Evolutionary conservation across 1,140 invertebrate species (phyloP).

Genomic region (Zaprionus vittiger): DNA sequence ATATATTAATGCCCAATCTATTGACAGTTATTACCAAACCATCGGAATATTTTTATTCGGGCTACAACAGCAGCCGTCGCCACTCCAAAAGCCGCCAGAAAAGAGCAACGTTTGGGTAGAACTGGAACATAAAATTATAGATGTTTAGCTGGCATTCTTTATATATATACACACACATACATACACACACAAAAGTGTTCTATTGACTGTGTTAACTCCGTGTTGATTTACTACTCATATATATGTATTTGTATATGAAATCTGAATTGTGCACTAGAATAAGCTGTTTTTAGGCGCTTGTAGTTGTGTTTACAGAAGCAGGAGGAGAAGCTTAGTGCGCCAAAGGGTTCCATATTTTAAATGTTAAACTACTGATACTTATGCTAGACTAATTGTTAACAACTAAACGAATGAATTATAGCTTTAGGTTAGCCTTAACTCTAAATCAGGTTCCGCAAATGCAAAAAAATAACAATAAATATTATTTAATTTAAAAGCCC

Average conservation of each 20-base stretch:
- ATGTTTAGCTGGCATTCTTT: conserved; percentile 55
- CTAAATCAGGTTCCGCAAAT: conserved; percentile 47
- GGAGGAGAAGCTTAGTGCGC: conserved; percentile 16
- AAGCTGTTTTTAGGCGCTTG: conserved; percentile 41
- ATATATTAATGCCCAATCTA: conserved; percentile 11
- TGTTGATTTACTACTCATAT: conserved; percentile 61
- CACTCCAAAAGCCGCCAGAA: conserved; percentile 75
- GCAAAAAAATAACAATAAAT: conserved; percentile 58
- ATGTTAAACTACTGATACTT: conserved; percentile 41
- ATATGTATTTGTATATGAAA: conserved; percentile 19
- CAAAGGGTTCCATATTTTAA: conserved; percentile 46
- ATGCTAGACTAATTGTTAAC: conserved; percentile 46
- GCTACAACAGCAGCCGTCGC: conserved; percentile 66
- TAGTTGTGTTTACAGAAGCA: conserved; percentile 29
- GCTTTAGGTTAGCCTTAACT: conserved; percentile 37
- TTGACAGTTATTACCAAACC: conserved; percentile 87
- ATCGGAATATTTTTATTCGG: conserved; percentile 86
- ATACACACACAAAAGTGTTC: conserved; percentile 59
- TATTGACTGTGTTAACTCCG: conserved; percentile 78
- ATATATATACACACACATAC: conserved; percentile 6
- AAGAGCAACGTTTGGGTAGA: conserved; percentile 80
- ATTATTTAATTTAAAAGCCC: conserved; percentile 57
- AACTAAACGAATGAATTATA: conserved; percentile 24
- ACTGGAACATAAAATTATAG: conserved; percentile 74
- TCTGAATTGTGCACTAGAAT: conserved; percentile 37